Evolutionary conservation across 2,113 vertebrate genomes (phyloP).

Genomic region (Panthera uncia): DNA sequence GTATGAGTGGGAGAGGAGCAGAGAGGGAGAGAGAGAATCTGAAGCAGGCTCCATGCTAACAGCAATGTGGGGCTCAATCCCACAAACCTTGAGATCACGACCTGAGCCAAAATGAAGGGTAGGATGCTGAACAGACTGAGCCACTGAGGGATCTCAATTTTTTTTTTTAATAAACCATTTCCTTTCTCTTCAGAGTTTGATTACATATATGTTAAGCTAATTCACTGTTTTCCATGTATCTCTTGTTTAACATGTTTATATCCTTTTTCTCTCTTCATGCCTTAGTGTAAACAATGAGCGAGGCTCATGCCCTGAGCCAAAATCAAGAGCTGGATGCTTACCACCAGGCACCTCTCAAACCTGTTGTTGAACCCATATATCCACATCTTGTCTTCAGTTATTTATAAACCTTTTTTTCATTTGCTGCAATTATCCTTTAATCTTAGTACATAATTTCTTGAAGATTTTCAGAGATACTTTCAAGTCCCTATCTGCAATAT

Average conservation of each 20-base stretch:
- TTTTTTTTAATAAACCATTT: not conserved
- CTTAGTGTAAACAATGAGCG: not conserved
- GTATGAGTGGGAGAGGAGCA: no score
- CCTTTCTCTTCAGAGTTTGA: not conserved
- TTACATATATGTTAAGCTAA: not conserved
- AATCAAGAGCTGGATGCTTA: no score
- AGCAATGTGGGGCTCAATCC: no score
- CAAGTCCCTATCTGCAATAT: not conserved
- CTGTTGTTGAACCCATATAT: not conserved
- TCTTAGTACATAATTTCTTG: not conserved
- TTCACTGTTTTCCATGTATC: not conserved
- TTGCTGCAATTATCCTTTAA: not conserved
- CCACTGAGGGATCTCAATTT: not conserved
- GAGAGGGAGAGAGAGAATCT: no score
- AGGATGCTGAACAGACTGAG: no score
- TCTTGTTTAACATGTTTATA: not conserved
- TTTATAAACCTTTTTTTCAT: not conserved
- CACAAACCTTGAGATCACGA: no score
- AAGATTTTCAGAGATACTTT: not conserved
- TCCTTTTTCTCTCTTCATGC: not conserved
- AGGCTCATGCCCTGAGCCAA: no score
- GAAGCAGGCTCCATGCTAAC: no score
- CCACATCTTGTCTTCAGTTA: not conserved
- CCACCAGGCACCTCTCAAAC: not conserved
- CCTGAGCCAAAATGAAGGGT: no score